A percentile compares a stretch with the other conserved stretches of the same genome.
Conservation (phyloP, 2,888 invertebrate species). For the Leptogaster cylindrica region DNA sequence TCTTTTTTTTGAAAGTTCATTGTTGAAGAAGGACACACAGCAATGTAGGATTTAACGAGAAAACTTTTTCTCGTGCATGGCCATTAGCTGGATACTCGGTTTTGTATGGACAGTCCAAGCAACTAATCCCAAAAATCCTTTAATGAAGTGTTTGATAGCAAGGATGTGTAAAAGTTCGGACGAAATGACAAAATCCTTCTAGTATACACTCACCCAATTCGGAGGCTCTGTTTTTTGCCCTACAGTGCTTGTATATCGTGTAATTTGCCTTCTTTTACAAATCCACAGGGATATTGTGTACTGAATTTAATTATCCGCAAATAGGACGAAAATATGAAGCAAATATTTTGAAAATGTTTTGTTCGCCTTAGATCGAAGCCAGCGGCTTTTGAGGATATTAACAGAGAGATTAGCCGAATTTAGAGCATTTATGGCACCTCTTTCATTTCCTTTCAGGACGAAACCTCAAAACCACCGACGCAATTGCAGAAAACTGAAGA, state of each 20-base stretch:
- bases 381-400: conserved; percentile 1
- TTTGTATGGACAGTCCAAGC: not conserved
- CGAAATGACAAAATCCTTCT: conserved; percentile 5
- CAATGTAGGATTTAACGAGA: conserved; percentile 24
- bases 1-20: not conserved
- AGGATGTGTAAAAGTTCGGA: conserved; percentile 6
- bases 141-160: conserved; percentile 25
- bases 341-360: conserved; percentile 39
- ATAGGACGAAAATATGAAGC: conserved; percentile 32
- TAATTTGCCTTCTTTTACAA: conserved; percentile 33
- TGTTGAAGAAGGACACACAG: not conserved
- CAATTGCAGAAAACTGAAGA: conserved; percentile 33
- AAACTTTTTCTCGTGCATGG: not conserved
- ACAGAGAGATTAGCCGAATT: conserved; percentile 29
- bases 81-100: not conserved
- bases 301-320: conserved; percentile 36
- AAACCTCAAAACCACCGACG: conserved; percentile 3
- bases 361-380: conserved; percentile 8
- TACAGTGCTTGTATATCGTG: conserved; percentile 5
- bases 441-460: not conserved
- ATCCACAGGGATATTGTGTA: conserved; percentile 31
- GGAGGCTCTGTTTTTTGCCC: too few relatives aligned
- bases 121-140: conserved; percentile 37
- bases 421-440: conserved; percentile 30
- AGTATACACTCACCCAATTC: conserved; percentile 16